These are phyloP conservation scores for Anastrepha ludens DNA, from an alignment of 1,140 invertebrate species.

Conservation along the genomic window DNA sequence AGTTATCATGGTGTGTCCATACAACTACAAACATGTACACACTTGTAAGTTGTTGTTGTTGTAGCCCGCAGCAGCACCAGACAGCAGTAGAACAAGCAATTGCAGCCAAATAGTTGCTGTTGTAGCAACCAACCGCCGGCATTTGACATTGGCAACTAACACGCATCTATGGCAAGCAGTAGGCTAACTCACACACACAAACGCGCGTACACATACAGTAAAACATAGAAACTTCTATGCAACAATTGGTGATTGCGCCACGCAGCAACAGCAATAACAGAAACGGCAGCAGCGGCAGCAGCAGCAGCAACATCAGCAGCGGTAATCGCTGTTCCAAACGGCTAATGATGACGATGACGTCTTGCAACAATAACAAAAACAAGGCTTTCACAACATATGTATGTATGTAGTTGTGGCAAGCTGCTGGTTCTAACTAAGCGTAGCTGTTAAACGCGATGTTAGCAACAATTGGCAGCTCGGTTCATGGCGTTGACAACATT, in stretches of 20 bases:
- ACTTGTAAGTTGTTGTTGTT: too few species aligned
- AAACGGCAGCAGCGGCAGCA: not conserved
- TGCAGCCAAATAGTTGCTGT: not conserved
- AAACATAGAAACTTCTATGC: too few species aligned
- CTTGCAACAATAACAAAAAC: slow-evolving; percentile 13
- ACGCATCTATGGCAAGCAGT: slow-evolving; percentile 10
- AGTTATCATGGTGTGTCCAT: slow-evolving; percentile 22
- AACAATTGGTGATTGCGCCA: not conserved
- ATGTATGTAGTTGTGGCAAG: not conserved
- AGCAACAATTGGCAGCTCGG: slow-evolving; percentile 35
- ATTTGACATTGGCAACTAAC: slow-evolving; percentile 36
- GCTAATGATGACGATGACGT: slow-evolving; percentile 46
- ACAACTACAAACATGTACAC: not conserved
- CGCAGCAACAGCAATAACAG: not conserved
- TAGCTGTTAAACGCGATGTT: slow-evolving; percentile 46
- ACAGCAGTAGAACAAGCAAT: not conserved
- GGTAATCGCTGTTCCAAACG: slow-evolving; percentile 34
- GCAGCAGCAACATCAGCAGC: slow-evolving; percentile 9
- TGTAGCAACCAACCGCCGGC: not conserved
- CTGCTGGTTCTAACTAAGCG: slow-evolving; percentile 2
- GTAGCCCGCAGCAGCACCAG: not conserved
- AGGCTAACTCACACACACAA: not conserved
- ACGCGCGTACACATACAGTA: not conserved
- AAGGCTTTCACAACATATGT: not conserved
- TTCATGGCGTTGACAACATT: slow-evolving; percentile 35